Conservation (phyloP, 2,888 invertebrate species). For the Encarsia formosa region DNA sequence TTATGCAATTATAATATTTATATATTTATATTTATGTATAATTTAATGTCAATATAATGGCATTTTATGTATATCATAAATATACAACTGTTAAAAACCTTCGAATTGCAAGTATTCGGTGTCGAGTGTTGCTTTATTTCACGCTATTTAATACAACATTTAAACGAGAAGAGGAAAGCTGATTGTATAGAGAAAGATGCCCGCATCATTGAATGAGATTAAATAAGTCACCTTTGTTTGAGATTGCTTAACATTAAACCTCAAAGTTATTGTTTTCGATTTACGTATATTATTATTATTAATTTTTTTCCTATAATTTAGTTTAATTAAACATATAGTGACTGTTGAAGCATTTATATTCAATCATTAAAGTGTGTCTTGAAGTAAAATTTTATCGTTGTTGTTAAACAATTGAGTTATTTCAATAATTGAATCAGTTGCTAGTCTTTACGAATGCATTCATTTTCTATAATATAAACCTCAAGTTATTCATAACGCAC, state of each 20-base stretch:
- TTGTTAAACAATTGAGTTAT: too few relatives aligned
- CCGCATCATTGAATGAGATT: constrained; percentile 24
- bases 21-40: constrained; percentile 22
- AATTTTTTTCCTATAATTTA: too few relatives aligned
- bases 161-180: too few relatives aligned
- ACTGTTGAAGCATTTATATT: too few relatives aligned
- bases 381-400: too few relatives aligned
- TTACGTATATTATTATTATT: constrained; percentile 23
- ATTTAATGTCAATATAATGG: constrained; percentile 30
- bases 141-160: too few relatives aligned
- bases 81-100: constrained; percentile 25
- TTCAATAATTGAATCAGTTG: too few relatives aligned
- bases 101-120: constrained; percentile 13
- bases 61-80: constrained; percentile 12
- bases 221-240: constrained; percentile 12
- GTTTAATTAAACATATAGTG: too few relatives aligned
- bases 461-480: too few relatives aligned
- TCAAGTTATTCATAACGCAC: too few relatives aligned
- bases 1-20: constrained; percentile 45
- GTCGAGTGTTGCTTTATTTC: constrained; percentile 16
- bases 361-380: too few relatives aligned
- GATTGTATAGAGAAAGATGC: constrained; percentile 25
- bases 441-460: too few relatives aligned
- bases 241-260: constrained; percentile 20
- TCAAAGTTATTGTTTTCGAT: constrained; percentile 26